Percentiles rank a stretch among this genome's conserved stretches.
phyloP scores from a whole-genome alignment of 2,113 vertebrate species.

The Peromyscus maniculatus region DNA sequence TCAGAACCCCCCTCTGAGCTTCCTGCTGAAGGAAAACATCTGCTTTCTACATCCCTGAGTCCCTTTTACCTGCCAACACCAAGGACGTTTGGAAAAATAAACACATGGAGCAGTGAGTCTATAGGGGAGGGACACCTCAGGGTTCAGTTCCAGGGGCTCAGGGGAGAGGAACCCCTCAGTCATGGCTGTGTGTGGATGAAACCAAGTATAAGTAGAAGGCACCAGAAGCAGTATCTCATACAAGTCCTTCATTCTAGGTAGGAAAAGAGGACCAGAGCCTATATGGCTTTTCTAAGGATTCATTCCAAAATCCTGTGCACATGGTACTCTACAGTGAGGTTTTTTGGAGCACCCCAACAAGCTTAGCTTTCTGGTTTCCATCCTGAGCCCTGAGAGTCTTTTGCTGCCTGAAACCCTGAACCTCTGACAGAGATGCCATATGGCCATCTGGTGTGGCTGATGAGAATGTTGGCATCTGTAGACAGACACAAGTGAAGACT shows the following conservation, averaged over 20 bases:
- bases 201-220: neutral
- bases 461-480: neutral
- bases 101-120: neutral
- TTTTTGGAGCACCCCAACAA: rapidly evolving
- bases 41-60: conserved; percentile 62
- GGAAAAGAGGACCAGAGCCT: neutral
- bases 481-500: neutral
- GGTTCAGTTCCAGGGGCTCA: conserved; percentile 25
- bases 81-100: conserved; percentile 61
- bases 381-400: neutral
- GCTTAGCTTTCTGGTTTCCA: neutral
- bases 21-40: conserved; percentile 83
- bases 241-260: neutral
- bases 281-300: neutral
- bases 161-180: neutral
- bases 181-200: neutral
- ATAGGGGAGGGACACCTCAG: neutral
- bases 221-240: neutral
- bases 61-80: conserved; percentile 70
- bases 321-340: no score
- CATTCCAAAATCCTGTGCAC: neutral
- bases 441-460: neutral
- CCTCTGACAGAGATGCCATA: neutral
- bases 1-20: conserved; percentile 68
- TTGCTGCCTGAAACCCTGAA: neutral